Conservation (phyloP, 2,888 invertebrate species). For the Pogonocherus hispidulus region DNA sequence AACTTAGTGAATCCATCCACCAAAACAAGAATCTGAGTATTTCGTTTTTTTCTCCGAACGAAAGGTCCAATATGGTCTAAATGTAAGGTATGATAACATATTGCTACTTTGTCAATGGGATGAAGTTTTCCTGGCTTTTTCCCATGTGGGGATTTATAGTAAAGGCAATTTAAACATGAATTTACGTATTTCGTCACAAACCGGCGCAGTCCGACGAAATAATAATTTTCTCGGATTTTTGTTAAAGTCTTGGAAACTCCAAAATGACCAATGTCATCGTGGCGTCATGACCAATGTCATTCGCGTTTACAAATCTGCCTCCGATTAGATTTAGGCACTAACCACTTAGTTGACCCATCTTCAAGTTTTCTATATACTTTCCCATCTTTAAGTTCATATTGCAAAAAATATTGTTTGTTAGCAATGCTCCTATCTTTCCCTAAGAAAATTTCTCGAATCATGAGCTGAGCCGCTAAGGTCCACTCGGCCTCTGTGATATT, state of each 20-base stretch:
- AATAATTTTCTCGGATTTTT: background rate
- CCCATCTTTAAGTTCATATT: background rate
- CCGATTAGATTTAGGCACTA: slow-evolving; percentile 42
- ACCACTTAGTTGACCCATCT: slow-evolving; percentile 2
- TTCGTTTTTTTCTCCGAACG: background rate
- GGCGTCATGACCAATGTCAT: too few relatives aligned
- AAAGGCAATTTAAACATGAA: background rate
- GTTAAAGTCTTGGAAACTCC: background rate
- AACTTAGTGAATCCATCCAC: slow-evolving; percentile 33
- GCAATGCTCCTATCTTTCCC: background rate
- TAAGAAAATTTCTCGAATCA: slow-evolving; percentile 7
- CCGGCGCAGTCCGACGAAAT: background rate
- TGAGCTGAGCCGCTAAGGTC: slow-evolving; percentile 4
- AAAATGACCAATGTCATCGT: slow-evolving; percentile 57
- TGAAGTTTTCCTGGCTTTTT: background rate
- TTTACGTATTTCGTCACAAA: background rate
- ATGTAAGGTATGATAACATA: slow-evolving; percentile 7
- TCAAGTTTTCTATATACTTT: background rate
- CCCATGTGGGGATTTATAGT: too few relatives aligned
- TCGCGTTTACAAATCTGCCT: slow-evolving; percentile 55
- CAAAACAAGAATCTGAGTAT: background rate
- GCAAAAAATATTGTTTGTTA: slow-evolving; percentile 1
- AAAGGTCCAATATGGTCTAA: background rate
- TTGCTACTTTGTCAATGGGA: background rate
- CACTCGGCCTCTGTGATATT: slow-evolving; percentile 18